Evolutionary conservation across 2,113 vertebrate genomes (phyloP).

Genomic region (Plestiodon gilberti): DNA sequence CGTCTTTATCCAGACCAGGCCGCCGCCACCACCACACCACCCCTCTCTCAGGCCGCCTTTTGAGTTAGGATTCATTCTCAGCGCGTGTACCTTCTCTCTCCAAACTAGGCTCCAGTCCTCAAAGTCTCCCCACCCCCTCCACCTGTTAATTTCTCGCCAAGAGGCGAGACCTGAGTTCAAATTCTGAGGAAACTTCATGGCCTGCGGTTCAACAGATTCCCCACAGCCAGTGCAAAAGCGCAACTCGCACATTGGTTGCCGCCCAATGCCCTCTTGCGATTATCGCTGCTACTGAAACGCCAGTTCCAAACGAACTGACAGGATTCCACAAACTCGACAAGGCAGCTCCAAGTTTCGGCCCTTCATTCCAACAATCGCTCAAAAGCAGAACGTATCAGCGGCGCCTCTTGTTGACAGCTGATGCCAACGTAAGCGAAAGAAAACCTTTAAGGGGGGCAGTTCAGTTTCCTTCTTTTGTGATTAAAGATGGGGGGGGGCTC

Average conservation of each 20-base stretch:
- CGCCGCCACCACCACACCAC: too few species aligned
- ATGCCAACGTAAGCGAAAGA: constrained; percentile 18
- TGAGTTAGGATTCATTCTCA: background rate
- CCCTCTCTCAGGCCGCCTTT: background rate
- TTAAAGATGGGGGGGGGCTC: background rate
- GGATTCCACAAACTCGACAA: background rate
- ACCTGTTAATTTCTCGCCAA: too few species aligned
- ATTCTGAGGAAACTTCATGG: too few species aligned
- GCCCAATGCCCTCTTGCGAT: background rate
- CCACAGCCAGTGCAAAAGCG: background rate
- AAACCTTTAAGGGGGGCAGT: constrained; percentile 17
- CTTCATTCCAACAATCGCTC: background rate
- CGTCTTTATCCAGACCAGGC: too few species aligned
- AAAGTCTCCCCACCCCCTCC: background rate
- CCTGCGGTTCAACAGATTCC: background rate
- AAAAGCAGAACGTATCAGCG: background rate
- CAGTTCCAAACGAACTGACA: background rate
- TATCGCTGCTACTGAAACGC: background rate
- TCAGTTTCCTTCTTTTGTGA: background rate
- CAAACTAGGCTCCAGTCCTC: background rate
- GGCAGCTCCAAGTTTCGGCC: constrained; percentile 7
- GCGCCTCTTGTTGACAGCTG: constrained; percentile 51
- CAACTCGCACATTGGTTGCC: background rate
- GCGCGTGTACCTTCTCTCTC: background rate
- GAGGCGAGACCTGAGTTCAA: background rate